These are phyloP conservation scores for Ctenosaura bakeri DNA, from an alignment of 2,797 vertebrate genomes.

Conservation along the genomic window DNA sequence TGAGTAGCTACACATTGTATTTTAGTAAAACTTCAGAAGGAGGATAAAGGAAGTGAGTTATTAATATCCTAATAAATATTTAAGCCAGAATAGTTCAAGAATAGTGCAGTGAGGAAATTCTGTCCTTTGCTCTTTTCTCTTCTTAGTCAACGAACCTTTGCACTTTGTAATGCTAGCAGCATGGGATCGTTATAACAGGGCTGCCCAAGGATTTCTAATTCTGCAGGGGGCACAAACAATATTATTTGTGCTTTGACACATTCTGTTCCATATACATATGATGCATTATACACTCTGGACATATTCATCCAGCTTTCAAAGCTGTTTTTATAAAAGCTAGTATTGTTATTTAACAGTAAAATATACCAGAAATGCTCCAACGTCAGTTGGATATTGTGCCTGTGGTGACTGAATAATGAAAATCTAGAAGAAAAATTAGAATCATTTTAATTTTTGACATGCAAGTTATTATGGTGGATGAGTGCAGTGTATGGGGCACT, in stretches of 20 bases:
- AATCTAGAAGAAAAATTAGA: slow-evolving; percentile 30
- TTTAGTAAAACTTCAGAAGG: slow-evolving; percentile 71
- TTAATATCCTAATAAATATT: slow-evolving; percentile 86
- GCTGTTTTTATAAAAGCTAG: slow-evolving; percentile 54
- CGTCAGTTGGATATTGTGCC: slow-evolving; percentile 52
- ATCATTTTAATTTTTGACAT: slow-evolving; percentile 53
- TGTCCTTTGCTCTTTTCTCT: slow-evolving; percentile 76
- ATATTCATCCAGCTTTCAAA: slow-evolving; percentile 68
- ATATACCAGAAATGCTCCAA: slow-evolving; percentile 38
- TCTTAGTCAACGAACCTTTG: slow-evolving; percentile 81
- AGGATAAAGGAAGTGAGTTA: slow-evolving; percentile 73
- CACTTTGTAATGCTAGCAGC: slow-evolving; percentile 82
- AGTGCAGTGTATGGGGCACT: slow-evolving; percentile 5
- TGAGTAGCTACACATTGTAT: slow-evolving; percentile 57
- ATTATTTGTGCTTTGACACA: slow-evolving; percentile 81
- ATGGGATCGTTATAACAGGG: slow-evolving; percentile 80
- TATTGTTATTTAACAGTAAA: slow-evolving; percentile 60
- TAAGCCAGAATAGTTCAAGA: slow-evolving; percentile 77
- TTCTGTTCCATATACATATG: slow-evolving; percentile 75
- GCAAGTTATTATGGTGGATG: background rate
- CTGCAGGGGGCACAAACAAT: slow-evolving; percentile 77
- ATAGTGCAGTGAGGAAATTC: slow-evolving; percentile 77
- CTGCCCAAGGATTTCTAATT: slow-evolving; percentile 80
- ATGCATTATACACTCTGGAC: slow-evolving; percentile 79
- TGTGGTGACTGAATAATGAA: slow-evolving; percentile 43